Percentiles rank a stretch among this genome's conserved stretches.
phyloP scores from a whole-genome alignment of 2,113 vertebrate species.

The Microtus pennsylvanicus region DNA sequence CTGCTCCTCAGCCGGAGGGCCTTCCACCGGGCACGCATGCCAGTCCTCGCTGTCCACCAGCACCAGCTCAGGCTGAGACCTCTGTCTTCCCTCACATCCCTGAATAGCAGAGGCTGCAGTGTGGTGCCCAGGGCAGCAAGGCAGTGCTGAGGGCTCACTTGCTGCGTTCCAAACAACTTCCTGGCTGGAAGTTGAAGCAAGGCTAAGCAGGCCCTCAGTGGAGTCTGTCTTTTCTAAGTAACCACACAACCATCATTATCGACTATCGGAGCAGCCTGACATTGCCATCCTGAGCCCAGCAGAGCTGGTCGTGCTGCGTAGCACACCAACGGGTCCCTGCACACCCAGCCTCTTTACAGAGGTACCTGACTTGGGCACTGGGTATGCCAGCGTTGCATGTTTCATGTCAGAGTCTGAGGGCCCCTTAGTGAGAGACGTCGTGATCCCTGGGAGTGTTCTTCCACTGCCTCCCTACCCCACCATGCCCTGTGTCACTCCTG shows the following conservation, averaged over 20 bases:
- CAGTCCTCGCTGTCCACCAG: fast-evolving
- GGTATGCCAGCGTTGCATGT: too few species aligned
- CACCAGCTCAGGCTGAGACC: fast-evolving
- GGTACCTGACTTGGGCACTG: neutral
- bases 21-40: fast-evolving
- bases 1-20: neutral
- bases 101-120: fast-evolving
- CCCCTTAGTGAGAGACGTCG: neutral
- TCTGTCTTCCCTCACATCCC: too few species aligned
- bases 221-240: too few species aligned
- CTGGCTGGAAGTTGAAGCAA: too few species aligned
- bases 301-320: too few species aligned
- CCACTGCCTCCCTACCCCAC: neutral
- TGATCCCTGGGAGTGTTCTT: fast-evolving
- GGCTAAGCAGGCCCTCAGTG: too few species aligned
- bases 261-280: too few species aligned
- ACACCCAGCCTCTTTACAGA: fast-evolving
- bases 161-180: neutral
- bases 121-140: neutral
- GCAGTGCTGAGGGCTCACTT: neutral
- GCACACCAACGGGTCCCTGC: neutral
- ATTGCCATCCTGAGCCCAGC: too few species aligned
- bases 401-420: neutral
- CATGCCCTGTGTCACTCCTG: neutral
- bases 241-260: too few species aligned